Evolutionary conservation across 2,797 vertebrate genomes (phyloP).

Genomic region (Pelodytes ibericus): DNA sequence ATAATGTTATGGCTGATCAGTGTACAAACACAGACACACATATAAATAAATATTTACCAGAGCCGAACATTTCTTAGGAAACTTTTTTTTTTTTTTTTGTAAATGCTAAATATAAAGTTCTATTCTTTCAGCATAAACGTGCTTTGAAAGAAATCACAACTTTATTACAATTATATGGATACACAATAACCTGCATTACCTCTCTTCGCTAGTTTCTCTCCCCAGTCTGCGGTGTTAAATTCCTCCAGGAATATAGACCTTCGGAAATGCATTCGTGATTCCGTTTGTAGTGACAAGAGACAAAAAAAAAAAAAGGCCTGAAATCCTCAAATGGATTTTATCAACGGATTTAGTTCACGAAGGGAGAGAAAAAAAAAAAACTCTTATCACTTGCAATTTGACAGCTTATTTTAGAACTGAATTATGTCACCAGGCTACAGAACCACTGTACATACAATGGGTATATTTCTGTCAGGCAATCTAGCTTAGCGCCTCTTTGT

Average conservation of each 20-base stretch:
- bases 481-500: slow-evolving; percentile 10
- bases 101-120: too few species aligned
- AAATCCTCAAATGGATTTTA: slow-evolving; percentile 15
- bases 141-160: too few species aligned
- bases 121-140: too few species aligned
- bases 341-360: slow-evolving; percentile 22
- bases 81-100: too few species aligned
- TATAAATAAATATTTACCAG: too few species aligned
- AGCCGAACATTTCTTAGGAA: too few species aligned
- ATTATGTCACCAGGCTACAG: slow-evolving; percentile 28
- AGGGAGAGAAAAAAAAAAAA: slow-evolving; percentile 4
- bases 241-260: slow-evolving; percentile 9
- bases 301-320: neutral
- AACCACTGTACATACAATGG: slow-evolving; percentile 22
- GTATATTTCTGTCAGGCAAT: slow-evolving; percentile 17
- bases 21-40: too few species aligned
- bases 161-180: too few species aligned
- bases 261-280: slow-evolving; percentile 15
- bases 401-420: slow-evolving; percentile 40
- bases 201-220: neutral
- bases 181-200: neutral
- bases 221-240: neutral
- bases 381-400: slow-evolving; percentile 39
- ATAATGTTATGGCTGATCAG: too few species aligned
- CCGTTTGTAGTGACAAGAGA: neutral